phyloP scores from a whole-genome alignment of 2,888 invertebrate genomes.

The Odontocerum albicorne region DNA sequence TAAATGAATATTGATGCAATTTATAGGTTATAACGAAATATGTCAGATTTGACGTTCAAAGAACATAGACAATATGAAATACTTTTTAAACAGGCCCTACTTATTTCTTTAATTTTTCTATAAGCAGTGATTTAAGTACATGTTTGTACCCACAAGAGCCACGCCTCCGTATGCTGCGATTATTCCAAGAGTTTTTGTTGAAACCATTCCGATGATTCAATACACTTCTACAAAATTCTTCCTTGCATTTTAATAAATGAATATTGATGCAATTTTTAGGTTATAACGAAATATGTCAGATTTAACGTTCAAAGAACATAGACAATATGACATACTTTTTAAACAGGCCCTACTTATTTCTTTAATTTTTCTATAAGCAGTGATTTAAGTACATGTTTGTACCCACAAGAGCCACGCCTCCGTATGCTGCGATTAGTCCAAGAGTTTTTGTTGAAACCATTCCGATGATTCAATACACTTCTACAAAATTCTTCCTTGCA shows the following conservation, averaged over 20 bases:
- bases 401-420: slow-evolving; percentile 59
- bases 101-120: slow-evolving; percentile 57
- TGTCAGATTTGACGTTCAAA: neutral
- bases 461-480: neutral
- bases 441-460: slow-evolving; percentile 59
- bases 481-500: neutral
- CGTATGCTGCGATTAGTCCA: slow-evolving; percentile 64
- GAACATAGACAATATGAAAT: neutral
- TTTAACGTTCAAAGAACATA: neutral
- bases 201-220: slow-evolving; percentile 47
- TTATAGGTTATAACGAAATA: slow-evolving; percentile 1
- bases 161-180: slow-evolving; percentile 67
- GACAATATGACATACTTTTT: no score
- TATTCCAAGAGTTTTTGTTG: slow-evolving; percentile 61
- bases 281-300: slow-evolving; percentile 5
- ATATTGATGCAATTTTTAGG: neutral
- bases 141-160: slow-evolving; percentile 55
- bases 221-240: neutral
- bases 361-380: slow-evolving; percentile 59
- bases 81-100: no score
- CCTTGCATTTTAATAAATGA: neutral
- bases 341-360: no score
- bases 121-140: slow-evolving; percentile 55
- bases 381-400: slow-evolving; percentile 56
- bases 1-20: neutral